Conservation (phyloP, 2,888 invertebrate species). For the Drosophila paranaensis region DNA sequence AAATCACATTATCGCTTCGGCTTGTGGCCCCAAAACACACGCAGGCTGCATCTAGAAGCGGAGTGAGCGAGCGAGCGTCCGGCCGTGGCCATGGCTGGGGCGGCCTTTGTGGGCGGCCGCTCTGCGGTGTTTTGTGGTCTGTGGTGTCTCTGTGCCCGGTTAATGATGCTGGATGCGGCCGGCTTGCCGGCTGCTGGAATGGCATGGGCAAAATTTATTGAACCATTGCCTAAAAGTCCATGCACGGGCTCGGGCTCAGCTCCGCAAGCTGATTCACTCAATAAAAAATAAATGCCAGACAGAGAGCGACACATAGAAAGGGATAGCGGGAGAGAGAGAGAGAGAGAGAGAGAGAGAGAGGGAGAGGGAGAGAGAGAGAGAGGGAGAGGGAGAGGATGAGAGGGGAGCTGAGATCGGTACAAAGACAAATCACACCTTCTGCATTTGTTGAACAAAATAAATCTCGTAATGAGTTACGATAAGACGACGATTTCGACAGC, state of each 20-base stretch:
- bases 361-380: no score
- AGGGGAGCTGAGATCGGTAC: slow-evolving; percentile 68
- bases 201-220: slow-evolving; percentile 81
- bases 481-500: slow-evolving; percentile 85
- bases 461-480: slow-evolving; percentile 85
- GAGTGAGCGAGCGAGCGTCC: neutral
- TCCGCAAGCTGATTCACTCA: slow-evolving; percentile 71
- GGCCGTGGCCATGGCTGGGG: slow-evolving; percentile 57
- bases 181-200: slow-evolving; percentile 35
- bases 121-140: slow-evolving; percentile 25
- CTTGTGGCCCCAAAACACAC: slow-evolving; percentile 68
- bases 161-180: slow-evolving; percentile 59
- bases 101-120: slow-evolving; percentile 76
- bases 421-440: slow-evolving; percentile 85
- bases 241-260: slow-evolving; percentile 33
- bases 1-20: slow-evolving; percentile 85
- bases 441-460: slow-evolving; percentile 85
- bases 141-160: slow-evolving; percentile 50
- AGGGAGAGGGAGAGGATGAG: neutral
- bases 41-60: slow-evolving; percentile 67
- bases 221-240: slow-evolving; percentile 82
- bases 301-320: slow-evolving; percentile 6
- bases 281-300: slow-evolving; percentile 70
- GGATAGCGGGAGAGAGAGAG: neutral
- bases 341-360: neutral